Evolutionary conservation across 2,888 invertebrate species (phyloP), one percentile per base, ranked within the genome.

Genomic region (Hypomecis punctinalis): DNA sequence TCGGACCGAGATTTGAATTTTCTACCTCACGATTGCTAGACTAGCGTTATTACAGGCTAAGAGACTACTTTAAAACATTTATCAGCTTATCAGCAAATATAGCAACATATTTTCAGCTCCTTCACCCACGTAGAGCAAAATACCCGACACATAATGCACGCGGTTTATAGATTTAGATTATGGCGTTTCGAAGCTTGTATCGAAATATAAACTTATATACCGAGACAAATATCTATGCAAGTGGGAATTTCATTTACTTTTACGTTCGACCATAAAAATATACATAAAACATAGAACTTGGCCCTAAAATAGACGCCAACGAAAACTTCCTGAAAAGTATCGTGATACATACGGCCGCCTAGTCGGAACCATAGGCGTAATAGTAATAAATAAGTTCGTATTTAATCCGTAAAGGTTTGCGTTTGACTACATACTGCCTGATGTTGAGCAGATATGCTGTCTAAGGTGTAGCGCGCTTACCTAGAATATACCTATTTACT

Each of bases 191-290:
- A 39, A 52, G 60, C 56, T 64, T 51, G 47, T 47, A 56, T 35
- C 11, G 56, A 60, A 35, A 52, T 56, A 60, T 64, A 64, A 56
- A 64, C 49, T 51, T 60, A 48, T 60, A 60, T 9, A 45, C n/a
- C 23, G 11, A 58, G 47, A 64, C 55, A 64, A 64, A 64, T 64
- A 52, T 45, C 36, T 56, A 56, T 60, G 56, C 64, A 64, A 56
- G 40, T 60, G 36, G 45, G 47, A 46, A n/a, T 36, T 56, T 60
- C 59, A 64, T 60, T 64, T 60, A 60, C 59, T 59, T 64, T 64
- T 60, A 64, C 51, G 51, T 39, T 40, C 10, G 4, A 40, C 0
- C 58, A 54, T 63, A 63, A 63, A 63, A 46, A 33, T 48, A 48
- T 45, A 45, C 49, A 42, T 49, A 49, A 58, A 58, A 42, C 11